Percentiles rank a stretch among this genome's conserved stretches.
These are phyloP conservation scores for Sipha flava DNA, from an alignment of 1,140 invertebrate species.

Conservation along the genomic window DNA sequence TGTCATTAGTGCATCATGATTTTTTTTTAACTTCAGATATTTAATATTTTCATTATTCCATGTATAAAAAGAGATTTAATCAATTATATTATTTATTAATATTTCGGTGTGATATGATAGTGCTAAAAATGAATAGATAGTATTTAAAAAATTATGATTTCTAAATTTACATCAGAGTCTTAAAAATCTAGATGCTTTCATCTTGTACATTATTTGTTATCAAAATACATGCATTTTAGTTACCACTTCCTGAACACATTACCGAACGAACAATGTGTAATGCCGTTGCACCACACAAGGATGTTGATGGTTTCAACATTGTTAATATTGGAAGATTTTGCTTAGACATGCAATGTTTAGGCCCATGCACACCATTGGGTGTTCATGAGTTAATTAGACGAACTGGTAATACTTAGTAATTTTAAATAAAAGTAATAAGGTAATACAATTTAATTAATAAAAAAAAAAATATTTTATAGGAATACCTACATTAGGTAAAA, in stretches of 20 bases:
- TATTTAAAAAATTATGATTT: no score
- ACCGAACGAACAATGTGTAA: slow-evolving; percentile 68
- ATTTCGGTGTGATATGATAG: no score
- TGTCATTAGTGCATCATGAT: no score
- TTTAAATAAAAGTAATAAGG: neutral
- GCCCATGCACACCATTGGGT: slow-evolving; percentile 77
- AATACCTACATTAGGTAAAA: slow-evolving; percentile 71
- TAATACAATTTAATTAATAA: neutral
- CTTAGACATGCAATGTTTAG: slow-evolving; percentile 63
- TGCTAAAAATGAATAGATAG: no score
- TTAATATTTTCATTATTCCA: no score
- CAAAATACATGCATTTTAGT: slow-evolving; percentile 37
- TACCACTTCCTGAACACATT: slow-evolving; percentile 70
- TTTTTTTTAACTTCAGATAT: no score
- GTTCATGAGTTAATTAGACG: slow-evolving; percentile 67
- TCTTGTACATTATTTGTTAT: neutral
- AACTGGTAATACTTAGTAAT: slow-evolving; percentile 32
- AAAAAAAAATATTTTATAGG: slow-evolving; percentile 44
- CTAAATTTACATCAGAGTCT: no score
- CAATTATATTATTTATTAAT: no score
- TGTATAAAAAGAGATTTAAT: no score
- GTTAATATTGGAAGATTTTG: slow-evolving; percentile 68
- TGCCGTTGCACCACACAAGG: slow-evolving; percentile 67
- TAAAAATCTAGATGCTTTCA: no score
- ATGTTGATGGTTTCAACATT: slow-evolving; percentile 84